Conservation (phyloP, 2,113 vertebrate genomes). For the Hylia prasina region DNA sequence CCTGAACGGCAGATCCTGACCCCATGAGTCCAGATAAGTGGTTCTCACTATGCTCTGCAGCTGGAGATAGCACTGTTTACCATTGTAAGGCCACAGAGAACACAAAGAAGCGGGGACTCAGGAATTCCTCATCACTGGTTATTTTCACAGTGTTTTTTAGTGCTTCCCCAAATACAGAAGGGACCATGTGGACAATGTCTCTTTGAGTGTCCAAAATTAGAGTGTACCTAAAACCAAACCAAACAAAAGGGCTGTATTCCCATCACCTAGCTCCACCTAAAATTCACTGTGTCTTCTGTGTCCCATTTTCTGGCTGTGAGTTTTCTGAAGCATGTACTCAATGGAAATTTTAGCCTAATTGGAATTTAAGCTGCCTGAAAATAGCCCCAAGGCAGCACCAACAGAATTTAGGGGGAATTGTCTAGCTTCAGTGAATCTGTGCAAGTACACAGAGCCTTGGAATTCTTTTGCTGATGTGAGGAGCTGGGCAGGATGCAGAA, state of each 20-base stretch:
- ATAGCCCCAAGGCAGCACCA: neutral
- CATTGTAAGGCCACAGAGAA: neutral
- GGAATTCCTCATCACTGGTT: neutral
- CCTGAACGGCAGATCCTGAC: neutral
- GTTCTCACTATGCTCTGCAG: neutral
- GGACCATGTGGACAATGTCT: neutral
- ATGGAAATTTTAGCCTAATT: neutral
- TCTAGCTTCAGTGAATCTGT: neutral
- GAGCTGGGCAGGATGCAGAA: neutral
- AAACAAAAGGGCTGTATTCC: neutral
- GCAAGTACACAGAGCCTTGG: neutral
- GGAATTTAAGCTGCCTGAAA: constrained; percentile 2
- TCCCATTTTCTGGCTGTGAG: neutral
- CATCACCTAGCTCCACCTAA: neutral
- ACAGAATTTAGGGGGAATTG: neutral
- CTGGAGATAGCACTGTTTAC: neutral
- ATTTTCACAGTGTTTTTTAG: neutral
- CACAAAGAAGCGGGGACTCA: neutral
- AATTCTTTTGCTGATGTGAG: neutral
- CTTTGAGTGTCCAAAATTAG: neutral
- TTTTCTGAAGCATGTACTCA: neutral
- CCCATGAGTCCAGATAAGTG: neutral
- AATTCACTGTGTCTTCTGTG: neutral
- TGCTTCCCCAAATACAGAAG: neutral
- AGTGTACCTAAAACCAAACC: neutral